Evolutionary conservation across 2,113 vertebrate genomes (phyloP), one percentile per base, ranked within the genome.

Genomic region (Uropsilus gracilis): DNA sequence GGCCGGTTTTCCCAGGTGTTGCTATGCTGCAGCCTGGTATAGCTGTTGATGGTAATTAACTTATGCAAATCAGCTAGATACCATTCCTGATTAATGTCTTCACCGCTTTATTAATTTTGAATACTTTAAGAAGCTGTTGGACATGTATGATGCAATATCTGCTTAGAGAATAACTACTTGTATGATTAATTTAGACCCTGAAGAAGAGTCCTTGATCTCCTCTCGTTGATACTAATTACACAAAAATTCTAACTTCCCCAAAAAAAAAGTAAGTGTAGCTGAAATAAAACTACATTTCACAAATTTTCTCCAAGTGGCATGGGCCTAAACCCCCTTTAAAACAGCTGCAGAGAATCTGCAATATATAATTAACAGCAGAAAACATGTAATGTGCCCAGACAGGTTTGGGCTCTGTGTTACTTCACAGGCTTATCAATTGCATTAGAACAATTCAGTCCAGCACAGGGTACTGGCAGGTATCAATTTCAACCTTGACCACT

Each of bases 171-270:
- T 96, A 98, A 96, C 82, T 92, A 89, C 86, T 96, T 88, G 68
- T 13, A 85, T 59, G 95, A 96, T 97, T 98, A 97, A 97, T 98
- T 91, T 94, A 92, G 69, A 93, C 89, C 69, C 66, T 71, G 64
- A 97, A 96, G 77, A 94, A 95, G 64, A 91, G 76, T 97, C 97
- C 97, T 96, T 97, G 96, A 97, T 97, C 97, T 95, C 88, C 97
- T 98, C 94, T 91, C 91, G 94, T 98, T 98, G 97, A 96, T 96
- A 97, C 91, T 98, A 98, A 98, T 99, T 98, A 98, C 92, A 87
- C 26, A 96, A 98, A 97, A 98, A 98, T 98, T 98, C 97, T 73
- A 96, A 97, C 63, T 95, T 92, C n/a, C n/a, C n/a, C n/a, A n/a
- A n/a, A 50, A 96, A 95, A 97, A 87, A 57, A 84, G 89, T 82